Evolutionary conservation across 1,140 invertebrate species (phyloP).

Genomic region (Helicoverpa zea): DNA sequence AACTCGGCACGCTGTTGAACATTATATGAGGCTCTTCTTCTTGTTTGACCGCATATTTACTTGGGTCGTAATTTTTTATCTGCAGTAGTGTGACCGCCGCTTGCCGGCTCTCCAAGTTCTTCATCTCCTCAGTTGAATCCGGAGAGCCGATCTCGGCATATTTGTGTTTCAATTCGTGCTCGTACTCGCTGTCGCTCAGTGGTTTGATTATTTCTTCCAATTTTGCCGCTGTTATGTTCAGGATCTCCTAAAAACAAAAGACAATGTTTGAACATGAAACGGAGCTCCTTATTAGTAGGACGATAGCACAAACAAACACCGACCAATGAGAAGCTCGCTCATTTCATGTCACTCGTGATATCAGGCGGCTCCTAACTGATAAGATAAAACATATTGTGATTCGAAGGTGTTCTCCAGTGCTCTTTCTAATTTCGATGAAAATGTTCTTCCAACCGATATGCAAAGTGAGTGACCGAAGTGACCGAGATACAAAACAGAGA

Average conservation of each 20-base stretch:
- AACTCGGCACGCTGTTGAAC: slow-evolving; percentile 83
- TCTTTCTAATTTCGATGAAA: slow-evolving; percentile 75
- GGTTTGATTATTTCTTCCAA: slow-evolving; percentile 86
- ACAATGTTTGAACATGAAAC: slow-evolving; percentile 69
- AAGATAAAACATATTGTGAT: slow-evolving; percentile 80
- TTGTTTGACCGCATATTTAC: slow-evolving; percentile 80
- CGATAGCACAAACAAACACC: slow-evolving; percentile 75
- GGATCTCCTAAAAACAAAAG: slow-evolving; percentile 83
- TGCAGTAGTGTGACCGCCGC: slow-evolving; percentile 84
- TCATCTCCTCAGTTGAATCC: slow-evolving; percentile 86
- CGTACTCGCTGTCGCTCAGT: slow-evolving; percentile 75
- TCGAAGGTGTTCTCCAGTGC: slow-evolving; percentile 72
- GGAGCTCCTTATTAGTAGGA: slow-evolving; percentile 66
- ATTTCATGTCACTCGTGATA: slow-evolving; percentile 80
- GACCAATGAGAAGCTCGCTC: slow-evolving; percentile 77
- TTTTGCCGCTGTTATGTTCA: slow-evolving; percentile 82
- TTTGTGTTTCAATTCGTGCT: slow-evolving; percentile 74
- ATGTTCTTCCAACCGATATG: slow-evolving; percentile 69
- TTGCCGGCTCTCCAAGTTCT: slow-evolving; percentile 84
- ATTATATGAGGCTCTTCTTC: slow-evolving; percentile 83
- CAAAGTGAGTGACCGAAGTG: slow-evolving; percentile 71
- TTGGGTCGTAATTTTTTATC: slow-evolving; percentile 86
- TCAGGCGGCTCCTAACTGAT: slow-evolving; percentile 73
- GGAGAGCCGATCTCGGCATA: slow-evolving; percentile 82
- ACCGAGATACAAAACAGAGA: slow-evolving; percentile 36